Evolutionary conservation across 1,140 invertebrate genomes (phyloP).

Genomic region (Cyclina sinensis): DNA sequence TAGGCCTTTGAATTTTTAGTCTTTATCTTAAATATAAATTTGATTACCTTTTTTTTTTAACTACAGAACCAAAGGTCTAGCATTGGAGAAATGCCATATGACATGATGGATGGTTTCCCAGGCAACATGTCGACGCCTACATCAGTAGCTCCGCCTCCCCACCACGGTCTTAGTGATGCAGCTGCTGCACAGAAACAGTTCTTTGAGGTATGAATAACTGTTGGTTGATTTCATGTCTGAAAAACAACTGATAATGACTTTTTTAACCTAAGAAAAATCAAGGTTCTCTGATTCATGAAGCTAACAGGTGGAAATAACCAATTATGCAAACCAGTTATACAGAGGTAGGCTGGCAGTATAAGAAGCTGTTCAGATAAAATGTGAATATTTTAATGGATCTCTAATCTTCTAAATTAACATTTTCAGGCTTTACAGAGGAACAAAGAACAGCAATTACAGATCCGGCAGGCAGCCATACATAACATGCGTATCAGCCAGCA

Average conservation of each 20-base stretch:
- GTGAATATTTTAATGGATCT: too few relatives aligned
- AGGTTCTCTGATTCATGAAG: too few relatives aligned
- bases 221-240: too few relatives aligned
- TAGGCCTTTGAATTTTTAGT: too few relatives aligned
- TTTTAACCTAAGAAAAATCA: too few relatives aligned
- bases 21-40: too few relatives aligned
- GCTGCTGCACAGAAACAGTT: slow-evolving; percentile 75
- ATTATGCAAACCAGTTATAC: too few relatives aligned
- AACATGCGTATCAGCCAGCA: slow-evolving; percentile 60
- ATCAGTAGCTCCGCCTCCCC: not conserved
- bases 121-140: slow-evolving; percentile 38
- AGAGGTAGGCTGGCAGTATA: too few relatives aligned
- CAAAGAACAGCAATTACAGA: slow-evolving; percentile 82
- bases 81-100: slow-evolving; percentile 49
- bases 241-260: too few relatives aligned
- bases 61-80: slow-evolving; percentile 24
- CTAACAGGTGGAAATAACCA: too few relatives aligned
- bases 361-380: too few relatives aligned
- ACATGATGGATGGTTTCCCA: slow-evolving; percentile 44
- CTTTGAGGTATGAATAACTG: slow-evolving; percentile 73
- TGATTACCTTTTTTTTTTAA: too few relatives aligned
- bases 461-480: slow-evolving; percentile 79
- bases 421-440: slow-evolving; percentile 81
- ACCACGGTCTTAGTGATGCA: slow-evolving; percentile 33
- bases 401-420: slow-evolving; percentile 2